Conservation (phyloP, 1,140 invertebrate genomes). For the Lepidostoma basale region DNA sequence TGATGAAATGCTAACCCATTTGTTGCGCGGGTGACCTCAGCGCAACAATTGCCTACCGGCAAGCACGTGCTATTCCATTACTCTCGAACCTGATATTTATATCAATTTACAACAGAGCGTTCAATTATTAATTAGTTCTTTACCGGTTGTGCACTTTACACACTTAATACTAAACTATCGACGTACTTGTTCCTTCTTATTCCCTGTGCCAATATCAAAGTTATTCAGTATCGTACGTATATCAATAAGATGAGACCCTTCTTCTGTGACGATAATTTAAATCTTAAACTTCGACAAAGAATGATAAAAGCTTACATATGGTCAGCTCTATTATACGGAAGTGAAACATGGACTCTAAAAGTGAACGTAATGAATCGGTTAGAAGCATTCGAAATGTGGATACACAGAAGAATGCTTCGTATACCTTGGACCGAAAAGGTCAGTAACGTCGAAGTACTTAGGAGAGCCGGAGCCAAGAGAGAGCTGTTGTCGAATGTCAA, state of each 20-base stretch:
- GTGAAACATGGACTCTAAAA: too few species aligned
- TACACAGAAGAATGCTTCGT: too few species aligned
- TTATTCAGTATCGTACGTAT: not conserved
- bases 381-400: too few species aligned
- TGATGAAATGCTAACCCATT: constrained; percentile 14
- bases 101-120: not conserved
- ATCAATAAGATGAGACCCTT: not conserved
- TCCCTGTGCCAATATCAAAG: not conserved
- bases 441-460: too few species aligned
- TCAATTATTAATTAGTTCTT: not conserved
- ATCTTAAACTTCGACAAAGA: too few species aligned
- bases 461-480: too few species aligned
- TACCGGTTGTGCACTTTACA: not conserved
- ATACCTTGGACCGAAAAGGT: too few species aligned
- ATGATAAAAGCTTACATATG: too few species aligned
- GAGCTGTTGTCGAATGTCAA: too few species aligned
- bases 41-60: not conserved
- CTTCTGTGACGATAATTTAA: not conserved
- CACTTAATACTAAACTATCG: too few species aligned
- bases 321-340: too few species aligned
- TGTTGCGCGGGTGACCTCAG: constrained; percentile 7
- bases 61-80: constrained; percentile 17
- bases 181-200: not conserved
- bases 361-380: too few species aligned
- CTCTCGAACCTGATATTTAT: not conserved